phyloP scores from a whole-genome alignment of 1,140 invertebrate species.

The Cyclargus thomasi region DNA sequence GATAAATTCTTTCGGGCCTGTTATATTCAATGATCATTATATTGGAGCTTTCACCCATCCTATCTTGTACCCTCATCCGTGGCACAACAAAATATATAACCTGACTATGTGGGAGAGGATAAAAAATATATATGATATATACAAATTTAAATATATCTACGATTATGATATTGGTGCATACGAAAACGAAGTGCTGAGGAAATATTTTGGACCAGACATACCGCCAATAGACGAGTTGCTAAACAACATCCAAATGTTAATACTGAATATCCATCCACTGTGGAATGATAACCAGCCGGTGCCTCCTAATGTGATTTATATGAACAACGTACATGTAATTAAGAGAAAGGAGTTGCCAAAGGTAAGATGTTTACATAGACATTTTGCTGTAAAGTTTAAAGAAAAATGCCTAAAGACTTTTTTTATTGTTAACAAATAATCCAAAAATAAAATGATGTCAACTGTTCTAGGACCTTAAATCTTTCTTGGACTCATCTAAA shows the following conservation, averaged over 20 bases:
- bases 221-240: background rate
- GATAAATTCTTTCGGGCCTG: background rate
- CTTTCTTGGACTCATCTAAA: no score
- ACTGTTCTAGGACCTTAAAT: background rate
- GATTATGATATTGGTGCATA: background rate
- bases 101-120: constrained; percentile 3
- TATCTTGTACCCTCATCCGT: background rate
- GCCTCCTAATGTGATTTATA: constrained; percentile 22
- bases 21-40: constrained; percentile 7
- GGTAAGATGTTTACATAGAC: constrained; percentile 5
- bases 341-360: constrained; percentile 16
- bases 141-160: background rate
- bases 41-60: constrained; percentile 2
- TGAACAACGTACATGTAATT: constrained; percentile 17
- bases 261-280: constrained; percentile 18
- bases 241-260: constrained; percentile 23
- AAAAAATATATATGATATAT: background rate
- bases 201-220: constrained; percentile 11
- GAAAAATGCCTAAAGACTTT: no score
- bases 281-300: constrained; percentile 22
- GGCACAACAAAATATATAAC: background rate
- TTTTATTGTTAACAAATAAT: no score
- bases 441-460: no score
- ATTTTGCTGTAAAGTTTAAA: no score
- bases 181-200: background rate